Evolutionary conservation across 1,140 invertebrate species (phyloP).

Genomic region (Hycleus cichorii): DNA sequence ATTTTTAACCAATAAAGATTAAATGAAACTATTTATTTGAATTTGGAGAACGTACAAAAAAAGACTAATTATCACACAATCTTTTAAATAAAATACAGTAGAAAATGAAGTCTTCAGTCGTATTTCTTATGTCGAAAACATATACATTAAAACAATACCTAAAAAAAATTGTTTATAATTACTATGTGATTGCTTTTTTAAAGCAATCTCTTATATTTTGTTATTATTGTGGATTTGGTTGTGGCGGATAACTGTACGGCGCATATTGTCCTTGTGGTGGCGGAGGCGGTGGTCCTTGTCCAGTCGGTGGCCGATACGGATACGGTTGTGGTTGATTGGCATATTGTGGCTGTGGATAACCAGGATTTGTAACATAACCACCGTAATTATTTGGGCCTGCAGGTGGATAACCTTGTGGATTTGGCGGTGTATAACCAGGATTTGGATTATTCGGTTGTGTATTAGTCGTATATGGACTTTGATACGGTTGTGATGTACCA

Average conservation of each 20-base stretch:
- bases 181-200: too few relatives aligned
- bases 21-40: too few relatives aligned
- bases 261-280: slow-evolving; percentile 38
- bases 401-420: slow-evolving; percentile 24
- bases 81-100: too few relatives aligned
- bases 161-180: too few relatives aligned
- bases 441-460: slow-evolving; percentile 38
- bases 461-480: slow-evolving; percentile 35
- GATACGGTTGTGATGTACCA: slow-evolving; percentile 28
- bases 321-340: slow-evolving; percentile 36
- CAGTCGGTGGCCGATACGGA: slow-evolving; percentile 36
- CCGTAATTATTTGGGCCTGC: slow-evolving; percentile 23
- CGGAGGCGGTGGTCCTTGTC: slow-evolving; percentile 34
- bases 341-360: slow-evolving; percentile 39
- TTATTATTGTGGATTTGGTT: slow-evolving; percentile 36
- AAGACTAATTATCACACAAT: too few relatives aligned
- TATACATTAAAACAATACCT: too few relatives aligned
- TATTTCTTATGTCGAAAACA: too few relatives aligned
- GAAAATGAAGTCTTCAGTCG: not conserved
- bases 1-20: too few relatives aligned
- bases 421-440: slow-evolving; percentile 29
- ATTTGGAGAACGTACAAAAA: too few relatives aligned
- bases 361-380: slow-evolving; percentile 37
- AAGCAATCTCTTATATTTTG: too few relatives aligned
- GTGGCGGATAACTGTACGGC: slow-evolving; percentile 37